Evolutionary conservation across 2,113 vertebrate species (phyloP), one percentile per base, ranked within the genome.

Genomic region (Campylorhamphus procurvoides): DNA sequence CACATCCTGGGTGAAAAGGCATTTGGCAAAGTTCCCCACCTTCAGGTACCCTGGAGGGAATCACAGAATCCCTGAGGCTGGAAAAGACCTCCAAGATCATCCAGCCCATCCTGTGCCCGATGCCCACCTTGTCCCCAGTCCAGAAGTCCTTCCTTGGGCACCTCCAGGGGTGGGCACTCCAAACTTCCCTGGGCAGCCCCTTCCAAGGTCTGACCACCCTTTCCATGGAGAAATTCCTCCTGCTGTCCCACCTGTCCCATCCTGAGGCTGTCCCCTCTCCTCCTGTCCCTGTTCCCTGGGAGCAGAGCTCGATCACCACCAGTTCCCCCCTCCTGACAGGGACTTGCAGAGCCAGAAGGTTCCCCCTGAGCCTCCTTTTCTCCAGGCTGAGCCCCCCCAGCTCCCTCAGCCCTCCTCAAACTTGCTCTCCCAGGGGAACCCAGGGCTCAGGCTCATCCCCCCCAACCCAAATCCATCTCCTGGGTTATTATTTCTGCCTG

Each of bases 31-130:
- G 4, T 6, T 4, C 29, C 31, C 27, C 80, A 40, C 52, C 37
- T n/a, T 7, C 35, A 50, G 39, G 58, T 19, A 28, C 7, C n/a
- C 44, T 3, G 4, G 18, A 11, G 9, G 20, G 3, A 28, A 56
- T 49, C 42, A 7, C 75, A 49, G 31, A 4, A 31, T 18, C 67
- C 6, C 14, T 31, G 22, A 15, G 14, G 22, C 0, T 58, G 52
- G 68, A 73, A 73, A 81, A 73, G 2, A 17, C 35, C 18, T 56
- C 17, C 25, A 2, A 5, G 49, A 1, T 2, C 66, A 35, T 3
- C 0, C 0, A 69, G n/a, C 47, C 24, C 55, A 1, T 3, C 1
- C 47, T 87, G 47, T 71, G 47, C 37, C 46, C 1, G 0, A 25
- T 44, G 29, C 1, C n/a, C 40, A 40, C 39, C n/a, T 2, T n/a